phyloP scores from a whole-genome alignment of 2,113 vertebrate species.

The Tenrec ecaudatus region DNA sequence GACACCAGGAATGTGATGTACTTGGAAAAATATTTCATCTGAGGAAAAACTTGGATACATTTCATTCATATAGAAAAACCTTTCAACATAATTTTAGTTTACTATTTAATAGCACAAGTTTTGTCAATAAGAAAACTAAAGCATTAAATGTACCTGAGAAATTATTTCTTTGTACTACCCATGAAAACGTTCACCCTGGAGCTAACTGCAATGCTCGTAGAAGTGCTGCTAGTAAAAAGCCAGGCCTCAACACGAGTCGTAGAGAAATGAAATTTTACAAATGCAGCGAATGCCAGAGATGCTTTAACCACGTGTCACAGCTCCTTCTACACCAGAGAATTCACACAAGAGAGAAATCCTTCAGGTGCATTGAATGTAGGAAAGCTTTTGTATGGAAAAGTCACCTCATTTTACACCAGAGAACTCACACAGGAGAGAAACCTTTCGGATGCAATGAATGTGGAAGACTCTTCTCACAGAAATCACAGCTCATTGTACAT shows the following conservation, averaged over 20 bases:
- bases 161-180: neutral
- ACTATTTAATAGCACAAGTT: neutral
- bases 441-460: neutral
- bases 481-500: neutral
- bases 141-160: neutral
- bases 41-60: neutral
- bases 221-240: constrained; percentile 34
- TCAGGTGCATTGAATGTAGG: too few relatives aligned
- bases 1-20: neutral
- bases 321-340: constrained; percentile 19
- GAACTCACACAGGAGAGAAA: neutral
- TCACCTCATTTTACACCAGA: neutral
- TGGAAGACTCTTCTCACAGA: neutral
- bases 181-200: neutral
- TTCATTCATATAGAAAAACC: neutral
- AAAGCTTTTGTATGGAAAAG: neutral
- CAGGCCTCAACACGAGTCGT: neutral
- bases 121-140: neutral
- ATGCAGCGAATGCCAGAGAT: constrained; percentile 45
- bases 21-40: neutral
- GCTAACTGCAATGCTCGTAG: constrained; percentile 29
- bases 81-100: neutral
- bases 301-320: neutral
- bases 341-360: neutral
- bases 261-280: constrained; percentile 54